Percentiles rank a stretch among this genome's conserved stretches.
Conservation (phyloP, 2,113 vertebrate species). For the Nymphicus hollandicus region DNA sequence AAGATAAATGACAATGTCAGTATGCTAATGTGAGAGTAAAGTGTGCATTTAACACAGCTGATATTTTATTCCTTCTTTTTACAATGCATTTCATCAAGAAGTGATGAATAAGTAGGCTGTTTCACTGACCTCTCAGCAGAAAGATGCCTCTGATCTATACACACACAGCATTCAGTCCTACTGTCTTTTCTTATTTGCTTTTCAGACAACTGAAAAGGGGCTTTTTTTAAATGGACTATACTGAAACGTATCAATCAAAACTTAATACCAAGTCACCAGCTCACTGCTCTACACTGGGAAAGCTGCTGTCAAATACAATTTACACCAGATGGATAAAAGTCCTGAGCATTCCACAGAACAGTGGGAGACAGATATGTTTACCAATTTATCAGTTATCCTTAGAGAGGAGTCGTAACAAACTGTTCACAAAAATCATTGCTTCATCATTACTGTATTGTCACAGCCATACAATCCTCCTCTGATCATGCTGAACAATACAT, state of each 20-base stretch:
- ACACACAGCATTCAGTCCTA: neutral
- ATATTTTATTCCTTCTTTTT: neutral
- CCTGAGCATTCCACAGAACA: neutral
- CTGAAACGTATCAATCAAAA: neutral
- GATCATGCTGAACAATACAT: neutral
- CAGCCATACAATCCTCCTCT: neutral
- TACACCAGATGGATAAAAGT: neutral
- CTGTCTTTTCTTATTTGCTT: neutral
- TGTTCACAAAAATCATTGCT: neutral
- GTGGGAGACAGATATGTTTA: neutral
- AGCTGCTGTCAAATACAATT: neutral
- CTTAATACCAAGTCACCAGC: neutral
- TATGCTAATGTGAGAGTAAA: neutral
- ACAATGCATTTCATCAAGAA: neutral
- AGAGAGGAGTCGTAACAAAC: neutral
- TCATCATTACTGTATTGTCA: neutral
- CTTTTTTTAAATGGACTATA: neutral
- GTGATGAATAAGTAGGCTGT: neutral
- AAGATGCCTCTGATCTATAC: neutral
- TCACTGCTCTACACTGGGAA: neutral
- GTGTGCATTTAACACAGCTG: neutral
- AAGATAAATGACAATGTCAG: neutral
- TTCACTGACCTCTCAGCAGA: neutral
- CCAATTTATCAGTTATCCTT: neutral
- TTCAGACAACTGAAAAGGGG: neutral